A percentile compares a stretch with the other conserved stretches of the same genome.
Conservation (phyloP, 2,797 vertebrate species). For the Mus caroli region DNA sequence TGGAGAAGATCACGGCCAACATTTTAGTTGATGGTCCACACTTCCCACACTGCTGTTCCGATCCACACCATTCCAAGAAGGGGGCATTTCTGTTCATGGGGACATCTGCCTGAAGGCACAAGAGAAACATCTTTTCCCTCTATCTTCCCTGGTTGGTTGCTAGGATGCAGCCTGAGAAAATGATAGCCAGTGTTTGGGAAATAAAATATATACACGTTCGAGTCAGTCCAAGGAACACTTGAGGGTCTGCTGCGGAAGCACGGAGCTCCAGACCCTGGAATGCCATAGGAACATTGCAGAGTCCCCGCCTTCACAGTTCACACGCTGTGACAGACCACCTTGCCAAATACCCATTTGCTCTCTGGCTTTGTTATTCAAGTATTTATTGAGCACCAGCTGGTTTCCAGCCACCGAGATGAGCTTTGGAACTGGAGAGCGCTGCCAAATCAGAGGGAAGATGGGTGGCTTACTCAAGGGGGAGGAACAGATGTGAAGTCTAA, state of each 20-base stretch:
- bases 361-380: background rate
- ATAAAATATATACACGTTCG: background rate
- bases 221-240: background rate
- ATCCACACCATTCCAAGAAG: background rate
- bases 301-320: background rate
- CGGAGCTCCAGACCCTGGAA: background rate
- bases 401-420: background rate
- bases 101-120: background rate
- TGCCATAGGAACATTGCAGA: background rate
- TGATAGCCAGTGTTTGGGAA: background rate
- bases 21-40: background rate
- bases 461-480: background rate
- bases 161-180: background rate
- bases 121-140: background rate
- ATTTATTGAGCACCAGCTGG: slow-evolving; percentile 51
- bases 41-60: background rate
- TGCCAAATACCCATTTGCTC: background rate
- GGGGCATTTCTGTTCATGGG: background rate
- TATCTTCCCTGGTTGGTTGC: background rate
- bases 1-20: background rate
- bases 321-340: background rate
- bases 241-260: background rate
- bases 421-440: background rate
- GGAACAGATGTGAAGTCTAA: background rate
- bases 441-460: background rate